Evolutionary conservation across 2,797 vertebrate genomes (phyloP), one percentile per base, ranked within the genome.

Genomic region (Callimico goeldii): DNA sequence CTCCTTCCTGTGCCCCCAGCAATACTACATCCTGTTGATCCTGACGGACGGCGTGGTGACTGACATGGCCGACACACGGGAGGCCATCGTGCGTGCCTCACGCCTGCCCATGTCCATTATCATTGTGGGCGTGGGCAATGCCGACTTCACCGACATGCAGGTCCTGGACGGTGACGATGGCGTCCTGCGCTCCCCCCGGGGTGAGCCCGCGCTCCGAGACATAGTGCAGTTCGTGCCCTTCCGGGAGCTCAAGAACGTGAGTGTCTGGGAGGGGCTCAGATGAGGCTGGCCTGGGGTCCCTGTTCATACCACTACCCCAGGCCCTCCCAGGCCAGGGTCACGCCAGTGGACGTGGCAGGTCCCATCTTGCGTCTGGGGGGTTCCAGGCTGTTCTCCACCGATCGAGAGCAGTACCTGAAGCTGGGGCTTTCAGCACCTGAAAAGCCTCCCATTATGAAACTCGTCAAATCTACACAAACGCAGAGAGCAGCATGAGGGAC

Each of bases 71-170:
- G 99, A 99, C 98, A 99, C 99, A 0, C 99, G 99, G 85, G 99
- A 99, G 98, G 99, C 99, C 98, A 99, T 99, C 4, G 99, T 99
- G 41, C 99, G 99, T 0, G 99, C 99, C 94, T 99, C 99, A 94
- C 99, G 99, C 98, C 98, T 99, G 98, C 99, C 99, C 90, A 99
- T 99, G 98, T 99, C 99, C 97, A 99, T 99, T 98, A 99, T 99
- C 98, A 99, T 99, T 24, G 99, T 99, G 2, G 99, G 99, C 0
- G 99, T 99, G 97, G 99, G 99, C 97, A 99, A 99, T 1, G 99
- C 99, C 0, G 99, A 99, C 98, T 99, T 99, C 99, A 99, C 99
- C 0, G 99, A 99, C 98, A 99, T 99, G 99, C 99, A 99, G 99
- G 99, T 99, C 98, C 98, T 99, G 97, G 99, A 99, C 0, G 99